Conservation (phyloP, 2,797 vertebrate genomes). For the Notolabrus celidotus region DNA sequence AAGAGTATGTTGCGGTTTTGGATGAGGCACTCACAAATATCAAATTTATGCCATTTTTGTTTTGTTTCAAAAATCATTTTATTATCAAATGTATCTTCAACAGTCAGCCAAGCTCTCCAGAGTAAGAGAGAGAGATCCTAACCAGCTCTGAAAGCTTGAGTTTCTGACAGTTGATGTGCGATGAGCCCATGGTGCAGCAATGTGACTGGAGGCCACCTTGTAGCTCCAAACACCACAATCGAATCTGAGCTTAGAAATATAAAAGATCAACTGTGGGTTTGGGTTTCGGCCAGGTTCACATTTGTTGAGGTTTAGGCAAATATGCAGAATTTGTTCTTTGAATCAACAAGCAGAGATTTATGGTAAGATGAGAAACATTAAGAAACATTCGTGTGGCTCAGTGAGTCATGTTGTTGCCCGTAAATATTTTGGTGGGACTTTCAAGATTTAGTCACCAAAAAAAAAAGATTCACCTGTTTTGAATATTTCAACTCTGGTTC, state of each 20-base stretch:
- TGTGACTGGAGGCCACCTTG: constrained; percentile 38
- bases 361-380: constrained; percentile 31
- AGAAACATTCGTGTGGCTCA: constrained; percentile 30
- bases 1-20: constrained; percentile 34
- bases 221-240: constrained; percentile 33
- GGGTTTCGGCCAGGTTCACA: constrained; percentile 24
- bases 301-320: constrained; percentile 41
- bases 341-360: constrained; percentile 43
- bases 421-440: constrained; percentile 32
- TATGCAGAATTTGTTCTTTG: constrained; percentile 35
- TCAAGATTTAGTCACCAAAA: constrained; percentile 9
- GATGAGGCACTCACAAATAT: constrained; percentile 13
- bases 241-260: constrained; percentile 26
- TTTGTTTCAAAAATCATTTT: constrained; percentile 11
- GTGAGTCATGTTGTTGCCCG: constrained; percentile 28
- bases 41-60: constrained; percentile 28
- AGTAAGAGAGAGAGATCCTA: constrained; percentile 37
- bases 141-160: constrained; percentile 46
- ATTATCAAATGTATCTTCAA: constrained; percentile 45
- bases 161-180: constrained; percentile 36
- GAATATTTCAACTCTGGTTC: neutral
- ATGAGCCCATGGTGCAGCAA: constrained; percentile 26
- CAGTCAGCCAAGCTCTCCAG: constrained; percentile 26
- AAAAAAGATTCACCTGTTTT: constrained; percentile 42
- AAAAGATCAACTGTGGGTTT: constrained; percentile 34